These are phyloP conservation scores for Marronus borbonicus DNA, from an alignment of 2,888 invertebrate genomes.

Conservation along the genomic window DNA sequence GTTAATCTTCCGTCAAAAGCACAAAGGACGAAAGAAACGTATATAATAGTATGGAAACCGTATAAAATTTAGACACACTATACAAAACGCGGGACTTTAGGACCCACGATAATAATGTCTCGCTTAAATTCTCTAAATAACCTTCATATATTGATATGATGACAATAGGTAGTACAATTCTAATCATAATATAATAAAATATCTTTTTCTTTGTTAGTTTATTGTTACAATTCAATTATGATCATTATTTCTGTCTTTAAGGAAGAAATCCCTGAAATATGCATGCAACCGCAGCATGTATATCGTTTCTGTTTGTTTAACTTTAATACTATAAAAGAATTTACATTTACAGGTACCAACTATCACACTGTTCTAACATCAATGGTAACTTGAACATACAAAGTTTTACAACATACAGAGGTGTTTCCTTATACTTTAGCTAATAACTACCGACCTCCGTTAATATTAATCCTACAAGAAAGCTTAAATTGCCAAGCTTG, in stretches of 20 bases:
- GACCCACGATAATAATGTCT: conserved; percentile 7
- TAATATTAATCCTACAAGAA: too few relatives aligned
- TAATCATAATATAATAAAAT: conserved; percentile 31
- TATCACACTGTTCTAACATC: conserved; percentile 64
- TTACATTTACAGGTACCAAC: conserved; percentile 63
- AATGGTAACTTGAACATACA: conserved; percentile 61
- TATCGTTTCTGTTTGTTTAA: conserved; percentile 31
- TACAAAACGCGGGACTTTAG: conserved; percentile 23
- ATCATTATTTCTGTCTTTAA: conserved; percentile 12
- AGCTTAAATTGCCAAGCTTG: too few relatives aligned
- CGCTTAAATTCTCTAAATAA: conserved; percentile 7
- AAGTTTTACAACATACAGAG: conserved; percentile 52
- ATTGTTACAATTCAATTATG: conserved; percentile 26
- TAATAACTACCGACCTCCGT: too few relatives aligned
- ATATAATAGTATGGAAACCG: conserved; percentile 29
- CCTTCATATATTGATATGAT: conserved; percentile 31
- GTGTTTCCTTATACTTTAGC: too few relatives aligned
- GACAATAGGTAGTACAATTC: conserved; percentile 3
- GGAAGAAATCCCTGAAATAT: conserved; percentile 43
- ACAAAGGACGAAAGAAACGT: conserved; percentile 40
- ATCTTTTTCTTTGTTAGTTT: conserved; percentile 30
- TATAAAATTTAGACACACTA: conserved; percentile 39
- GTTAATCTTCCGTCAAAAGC: conserved; percentile 25
- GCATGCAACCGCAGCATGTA: conserved; percentile 26
- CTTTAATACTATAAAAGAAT: conserved; percentile 49